Evolutionary conservation across 64 coral and sea anemone species (phyloP).

Genomic region (Stylophora pistillata): DNA sequence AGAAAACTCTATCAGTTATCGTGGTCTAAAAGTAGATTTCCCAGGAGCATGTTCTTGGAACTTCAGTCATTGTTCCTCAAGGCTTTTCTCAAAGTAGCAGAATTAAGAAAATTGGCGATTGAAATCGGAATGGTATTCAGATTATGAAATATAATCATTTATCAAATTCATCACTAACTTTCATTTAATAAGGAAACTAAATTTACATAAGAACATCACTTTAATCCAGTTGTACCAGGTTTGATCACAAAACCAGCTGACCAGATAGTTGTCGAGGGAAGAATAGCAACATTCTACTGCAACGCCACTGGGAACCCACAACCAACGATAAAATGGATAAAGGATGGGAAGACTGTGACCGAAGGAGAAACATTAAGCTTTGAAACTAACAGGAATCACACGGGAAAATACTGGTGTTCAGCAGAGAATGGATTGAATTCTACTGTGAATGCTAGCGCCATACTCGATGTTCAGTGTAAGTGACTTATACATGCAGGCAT

Average conservation of each 20-base stretch:
- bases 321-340: neutral
- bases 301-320: neutral
- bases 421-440: neutral
- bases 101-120: too few relatives aligned
- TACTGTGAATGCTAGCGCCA: neutral
- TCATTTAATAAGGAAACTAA: too few relatives aligned
- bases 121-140: too few relatives aligned
- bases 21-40: too few relatives aligned
- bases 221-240: constrained; percentile 22
- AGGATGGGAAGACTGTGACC: neutral
- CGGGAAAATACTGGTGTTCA: neutral
- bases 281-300: neutral
- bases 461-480: neutral
- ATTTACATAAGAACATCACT: too few relatives aligned
- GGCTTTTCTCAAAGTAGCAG: too few relatives aligned
- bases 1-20: too few relatives aligned
- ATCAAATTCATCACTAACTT: too few relatives aligned
- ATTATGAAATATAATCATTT: too few relatives aligned
- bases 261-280: neutral
- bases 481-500: too few relatives aligned
- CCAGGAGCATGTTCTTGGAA: too few relatives aligned
- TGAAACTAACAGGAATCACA: neutral
- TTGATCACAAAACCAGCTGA: neutral
- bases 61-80: too few relatives aligned
- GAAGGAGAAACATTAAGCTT: neutral